Conservation (phyloP, 1,140 invertebrate species). For the Cyclina sinensis region DNA sequence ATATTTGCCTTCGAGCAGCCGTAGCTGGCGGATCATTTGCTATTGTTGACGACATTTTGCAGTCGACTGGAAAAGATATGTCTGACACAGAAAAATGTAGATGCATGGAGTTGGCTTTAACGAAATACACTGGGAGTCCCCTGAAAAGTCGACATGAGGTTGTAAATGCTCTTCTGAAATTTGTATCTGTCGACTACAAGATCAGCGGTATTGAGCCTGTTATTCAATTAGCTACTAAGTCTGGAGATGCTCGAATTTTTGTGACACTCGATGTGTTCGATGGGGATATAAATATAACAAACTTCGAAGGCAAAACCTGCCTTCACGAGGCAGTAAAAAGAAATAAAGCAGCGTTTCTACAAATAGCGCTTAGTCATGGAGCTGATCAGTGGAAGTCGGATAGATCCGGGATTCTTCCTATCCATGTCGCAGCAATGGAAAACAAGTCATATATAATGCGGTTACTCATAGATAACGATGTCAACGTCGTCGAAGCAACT, state of each 20-base stretch:
- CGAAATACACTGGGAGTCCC: background rate
- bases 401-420: background rate
- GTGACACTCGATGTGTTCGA: background rate
- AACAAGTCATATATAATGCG: background rate
- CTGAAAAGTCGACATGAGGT: background rate
- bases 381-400: background rate
- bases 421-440: background rate
- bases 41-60: constrained; percentile 3
- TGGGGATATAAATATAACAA: constrained; percentile 14
- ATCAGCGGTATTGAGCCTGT: background rate
- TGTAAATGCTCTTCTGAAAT: background rate
- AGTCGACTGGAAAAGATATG: background rate
- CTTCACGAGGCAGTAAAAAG: background rate
- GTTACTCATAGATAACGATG: background rate
- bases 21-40: background rate
- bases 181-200: constrained; percentile 3
- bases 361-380: background rate
- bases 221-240: background rate
- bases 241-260: background rate
- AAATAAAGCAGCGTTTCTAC: background rate
- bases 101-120: background rate
- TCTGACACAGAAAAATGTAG: background rate
- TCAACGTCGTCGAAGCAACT: background rate
- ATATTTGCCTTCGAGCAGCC: background rate
- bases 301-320: background rate